Evolutionary conservation across 2,113 vertebrate genomes (phyloP), one percentile per base, ranked within the genome.

Genomic region (Myrmophylax atrothorax): DNA sequence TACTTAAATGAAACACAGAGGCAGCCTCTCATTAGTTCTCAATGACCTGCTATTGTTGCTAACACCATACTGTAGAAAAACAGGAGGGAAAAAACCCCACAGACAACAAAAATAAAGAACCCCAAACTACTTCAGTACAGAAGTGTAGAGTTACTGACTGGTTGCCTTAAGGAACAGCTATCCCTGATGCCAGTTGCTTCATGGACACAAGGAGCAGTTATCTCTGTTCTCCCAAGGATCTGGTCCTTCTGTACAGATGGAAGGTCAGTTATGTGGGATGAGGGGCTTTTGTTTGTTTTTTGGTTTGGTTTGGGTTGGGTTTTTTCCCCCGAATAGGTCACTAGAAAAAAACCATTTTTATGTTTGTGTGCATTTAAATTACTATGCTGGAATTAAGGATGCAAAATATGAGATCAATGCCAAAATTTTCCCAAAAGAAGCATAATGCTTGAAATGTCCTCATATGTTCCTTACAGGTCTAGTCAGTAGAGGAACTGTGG

Each of bases 91-190:
- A 44, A 37, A 17, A 6, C 10, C 19, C 19, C 26, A 11, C 42
- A 44, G 44, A 50, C 19, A 46, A 46, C 33, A 40, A 55, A 83
- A 26, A 47, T 5, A 73, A 55, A 40, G 19, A 31, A 16, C 5
- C 10, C 29, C 9, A 47, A 40, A 26, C 5, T 68, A 12, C 24
- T 55, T 62, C 14, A 83, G 25, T 31, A 55, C 12, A 49, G 40
- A 47, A 17, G 10, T 10, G 16, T 66, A 10, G 68, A 59, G 23
- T 91, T 95, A 90, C 78, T 73, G 78, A 50, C 44, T 82, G 55
- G 52, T 76, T 94, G 77, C 70, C 37, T 87, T 76, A 79, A 85
- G 67, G 74, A 95, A 68, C 22, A 85, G 33, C 85, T 90, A n/a
- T 91, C 93, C 44, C 44, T 78, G 62, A 42, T 82, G 44, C n/a